phyloP scores from a whole-genome alignment of 2,888 invertebrate genomes.

The Pollenia labialis region DNA sequence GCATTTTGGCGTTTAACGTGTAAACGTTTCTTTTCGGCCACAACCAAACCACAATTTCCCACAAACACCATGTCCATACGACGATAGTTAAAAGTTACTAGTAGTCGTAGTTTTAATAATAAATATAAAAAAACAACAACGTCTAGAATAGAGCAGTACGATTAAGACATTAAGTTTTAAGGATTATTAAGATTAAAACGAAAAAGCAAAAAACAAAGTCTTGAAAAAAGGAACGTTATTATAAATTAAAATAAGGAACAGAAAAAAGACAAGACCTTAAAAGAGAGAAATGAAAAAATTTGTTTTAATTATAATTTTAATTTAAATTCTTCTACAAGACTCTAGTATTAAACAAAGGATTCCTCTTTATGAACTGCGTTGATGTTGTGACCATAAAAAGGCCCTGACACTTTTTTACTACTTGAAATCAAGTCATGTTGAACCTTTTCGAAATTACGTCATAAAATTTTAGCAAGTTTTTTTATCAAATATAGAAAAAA shows the following conservation, averaged over 20 bases:
- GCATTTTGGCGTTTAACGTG: conserved; percentile 93
- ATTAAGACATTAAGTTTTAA: conserved; percentile 52
- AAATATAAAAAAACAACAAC: conserved; percentile 33
- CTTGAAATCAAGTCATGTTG: too few relatives aligned
- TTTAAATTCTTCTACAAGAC: background rate
- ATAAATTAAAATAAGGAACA: conserved; percentile 1
- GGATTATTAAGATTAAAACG: conserved; percentile 23
- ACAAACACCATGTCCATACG: conserved; percentile 83
- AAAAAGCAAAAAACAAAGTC: background rate
- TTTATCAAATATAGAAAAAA: too few relatives aligned
- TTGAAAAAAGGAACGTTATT: background rate
- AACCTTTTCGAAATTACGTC: too few relatives aligned
- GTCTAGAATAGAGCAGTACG: conserved; percentile 44
- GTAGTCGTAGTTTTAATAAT: conserved; percentile 14
- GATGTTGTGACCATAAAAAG: too few relatives aligned
- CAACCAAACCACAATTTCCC: conserved; percentile 81
- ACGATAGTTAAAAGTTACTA: conserved; percentile 78
- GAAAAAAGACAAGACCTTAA: background rate
- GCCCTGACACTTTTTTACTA: too few relatives aligned
- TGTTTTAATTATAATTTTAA: conserved; percentile 17
- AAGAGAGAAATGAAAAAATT: background rate
- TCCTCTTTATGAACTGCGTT: too few relatives aligned
- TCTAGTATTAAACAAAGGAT: too few relatives aligned
- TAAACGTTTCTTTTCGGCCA: conserved; percentile 81
- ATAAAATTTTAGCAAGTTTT: too few relatives aligned